These are phyloP conservation scores for Syrrhaptes paradoxus DNA, from an alignment of 2,113 vertebrate species.

Conservation along the genomic window DNA sequence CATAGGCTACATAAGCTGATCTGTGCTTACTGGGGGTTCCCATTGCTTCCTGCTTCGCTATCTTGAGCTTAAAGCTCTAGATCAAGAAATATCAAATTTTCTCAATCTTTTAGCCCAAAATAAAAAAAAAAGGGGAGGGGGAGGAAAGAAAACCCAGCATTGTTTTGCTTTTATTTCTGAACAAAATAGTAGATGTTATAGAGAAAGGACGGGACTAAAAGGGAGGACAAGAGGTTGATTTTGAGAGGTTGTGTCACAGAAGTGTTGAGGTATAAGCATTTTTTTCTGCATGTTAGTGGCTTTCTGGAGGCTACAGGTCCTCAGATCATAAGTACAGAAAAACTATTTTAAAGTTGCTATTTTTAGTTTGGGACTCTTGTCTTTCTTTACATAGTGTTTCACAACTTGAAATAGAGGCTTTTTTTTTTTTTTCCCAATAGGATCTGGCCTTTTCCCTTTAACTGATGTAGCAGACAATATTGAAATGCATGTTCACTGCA, in stretches of 20 bases:
- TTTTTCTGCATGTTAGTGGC: not conserved
- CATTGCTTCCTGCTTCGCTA: not conserved
- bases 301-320: not conserved
- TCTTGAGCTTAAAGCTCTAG: not conserved
- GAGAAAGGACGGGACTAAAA: not conserved
- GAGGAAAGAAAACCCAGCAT: not conserved
- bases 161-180: not conserved
- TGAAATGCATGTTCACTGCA: not conserved
- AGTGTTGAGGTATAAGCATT: not conserved
- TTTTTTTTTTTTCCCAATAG: not conserved
- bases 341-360: not conserved
- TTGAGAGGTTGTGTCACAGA: not conserved
- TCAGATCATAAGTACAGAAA: not conserved
- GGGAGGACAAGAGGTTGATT: not conserved
- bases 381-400: not conserved
- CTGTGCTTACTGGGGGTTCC: not conserved
- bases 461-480: not conserved
- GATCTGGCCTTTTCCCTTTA: not conserved
- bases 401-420: not conserved
- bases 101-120: not conserved
- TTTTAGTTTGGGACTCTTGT: not conserved
- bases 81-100: not conserved
- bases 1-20: not conserved
- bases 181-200: accelerated
- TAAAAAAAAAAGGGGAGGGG: not conserved